These are phyloP conservation scores for Napeogenes sylphis DNA, from an alignment of 2,888 invertebrate species.

Conservation along the genomic window DNA sequence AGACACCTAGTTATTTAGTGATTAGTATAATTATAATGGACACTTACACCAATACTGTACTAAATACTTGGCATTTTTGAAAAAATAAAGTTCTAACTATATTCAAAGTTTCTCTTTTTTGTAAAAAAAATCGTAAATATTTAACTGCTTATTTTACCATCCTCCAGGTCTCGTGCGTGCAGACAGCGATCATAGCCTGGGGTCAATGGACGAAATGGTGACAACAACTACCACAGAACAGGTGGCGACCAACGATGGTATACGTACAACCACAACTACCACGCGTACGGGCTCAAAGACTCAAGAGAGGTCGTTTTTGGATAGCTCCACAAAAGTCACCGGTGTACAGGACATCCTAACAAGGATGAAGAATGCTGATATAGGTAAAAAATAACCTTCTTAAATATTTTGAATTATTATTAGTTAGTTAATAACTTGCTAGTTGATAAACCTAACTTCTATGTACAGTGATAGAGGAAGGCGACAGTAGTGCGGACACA, in stretches of 20 bases:
- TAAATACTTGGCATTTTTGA: no score
- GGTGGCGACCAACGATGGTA: constrained; percentile 40
- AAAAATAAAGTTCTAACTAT: no score
- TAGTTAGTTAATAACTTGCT: no score
- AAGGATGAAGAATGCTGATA: constrained; percentile 87
- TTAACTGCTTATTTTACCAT: no score
- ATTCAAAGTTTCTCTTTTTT: no score
- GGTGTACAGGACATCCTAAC: constrained; percentile 86
- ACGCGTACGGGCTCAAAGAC: constrained; percentile 30
- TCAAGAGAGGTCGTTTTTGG: constrained; percentile 80
- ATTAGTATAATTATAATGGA: no score
- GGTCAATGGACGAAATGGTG: constrained; percentile 54
- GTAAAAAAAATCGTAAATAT: no score
- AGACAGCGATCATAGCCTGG: constrained; percentile 66
- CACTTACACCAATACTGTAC: no score
- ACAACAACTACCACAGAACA: constrained; percentile 47
- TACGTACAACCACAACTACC: constrained; percentile 45
- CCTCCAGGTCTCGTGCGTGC: constrained; percentile 53
- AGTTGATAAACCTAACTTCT: no score
- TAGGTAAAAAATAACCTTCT: constrained; percentile 61
- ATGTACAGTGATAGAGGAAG: constrained; percentile 77
- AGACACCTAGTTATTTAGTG: no score
- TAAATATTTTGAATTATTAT: neutral
- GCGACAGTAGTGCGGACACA: constrained; percentile 81
- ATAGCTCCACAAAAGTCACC: constrained; percentile 83